Percentiles rank a stretch among this genome's conserved stretches.
phyloP scores from a whole-genome alignment of 2,888 invertebrate genomes.

The Coremacera marginata region DNA sequence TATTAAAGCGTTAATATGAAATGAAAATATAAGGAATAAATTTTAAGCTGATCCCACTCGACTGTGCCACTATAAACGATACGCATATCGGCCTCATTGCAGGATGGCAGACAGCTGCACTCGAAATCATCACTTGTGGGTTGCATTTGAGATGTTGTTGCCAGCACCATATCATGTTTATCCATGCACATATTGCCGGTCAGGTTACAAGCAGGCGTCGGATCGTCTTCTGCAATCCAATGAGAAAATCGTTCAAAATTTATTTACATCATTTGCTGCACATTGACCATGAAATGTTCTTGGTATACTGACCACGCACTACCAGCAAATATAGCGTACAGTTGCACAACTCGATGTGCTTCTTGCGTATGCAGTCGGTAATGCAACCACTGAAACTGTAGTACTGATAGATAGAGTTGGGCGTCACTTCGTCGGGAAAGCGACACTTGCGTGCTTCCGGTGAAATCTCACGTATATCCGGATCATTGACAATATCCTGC shows the following conservation, averaged over 20 bases:
- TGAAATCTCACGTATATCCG: slow-evolving; percentile 73
- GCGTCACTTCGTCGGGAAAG: slow-evolving; percentile 75
- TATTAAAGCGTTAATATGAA: neutral
- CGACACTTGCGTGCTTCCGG: slow-evolving; percentile 77
- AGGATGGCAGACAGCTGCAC: slow-evolving; percentile 79
- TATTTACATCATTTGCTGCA: neutral
- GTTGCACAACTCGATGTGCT: slow-evolving; percentile 74
- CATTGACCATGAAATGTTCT: neutral
- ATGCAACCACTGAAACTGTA: slow-evolving; percentile 82
- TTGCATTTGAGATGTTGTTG: slow-evolving; percentile 32
- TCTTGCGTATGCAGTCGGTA: slow-evolving; percentile 76
- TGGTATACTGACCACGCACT: slow-evolving; percentile 70
- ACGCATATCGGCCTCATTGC: slow-evolving; percentile 71
- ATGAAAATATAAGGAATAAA: neutral
- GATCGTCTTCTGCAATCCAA: neutral
- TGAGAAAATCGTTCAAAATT: neutral
- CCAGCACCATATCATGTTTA: slow-evolving; percentile 16
- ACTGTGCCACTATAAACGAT: slow-evolving; percentile 12
- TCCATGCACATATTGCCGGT: slow-evolving; percentile 33
- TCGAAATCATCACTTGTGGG: slow-evolving; percentile 68
- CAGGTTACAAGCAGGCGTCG: slow-evolving; percentile 3
- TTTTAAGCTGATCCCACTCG: neutral
- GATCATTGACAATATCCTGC: slow-evolving; percentile 76
- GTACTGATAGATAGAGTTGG: slow-evolving; percentile 72
- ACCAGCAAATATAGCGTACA: slow-evolving; percentile 78